Evolutionary conservation across 2,888 invertebrate genomes (phyloP).

Genomic region (Entomobrya multifasciata): DNA sequence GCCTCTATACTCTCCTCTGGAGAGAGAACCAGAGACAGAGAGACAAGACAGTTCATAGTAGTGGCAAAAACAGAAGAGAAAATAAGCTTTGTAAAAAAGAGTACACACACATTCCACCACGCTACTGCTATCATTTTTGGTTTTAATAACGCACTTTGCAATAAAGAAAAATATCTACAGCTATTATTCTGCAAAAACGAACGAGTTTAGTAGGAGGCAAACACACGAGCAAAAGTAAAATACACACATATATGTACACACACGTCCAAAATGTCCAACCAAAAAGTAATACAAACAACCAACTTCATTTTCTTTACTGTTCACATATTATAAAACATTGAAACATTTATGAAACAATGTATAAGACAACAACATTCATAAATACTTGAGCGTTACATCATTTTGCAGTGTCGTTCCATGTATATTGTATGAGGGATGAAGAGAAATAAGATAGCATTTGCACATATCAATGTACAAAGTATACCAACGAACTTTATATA

Average conservation of each 20-base stretch:
- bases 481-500: conserved; percentile 1
- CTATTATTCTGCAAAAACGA: neutral
- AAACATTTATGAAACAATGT: conserved; percentile 33
- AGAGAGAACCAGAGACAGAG: conserved; percentile 43
- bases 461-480: neutral
- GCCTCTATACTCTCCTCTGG: conserved; percentile 59
- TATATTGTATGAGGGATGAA: conserved; percentile 46
- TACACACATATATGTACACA: conserved; percentile 13
- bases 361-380: conserved; percentile 53
- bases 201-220: neutral
- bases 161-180: conserved; percentile 36
- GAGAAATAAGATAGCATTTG: neutral
- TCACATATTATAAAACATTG: conserved; percentile 22
- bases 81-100: conserved; percentile 28
- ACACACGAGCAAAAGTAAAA: neutral
- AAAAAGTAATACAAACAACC: conserved; percentile 14
- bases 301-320: neutral
- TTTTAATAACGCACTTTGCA: conserved; percentile 47
- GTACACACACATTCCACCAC: conserved; percentile 4
- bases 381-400: conserved; percentile 60
- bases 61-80: conserved; percentile 17
- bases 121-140: conserved; percentile 22
- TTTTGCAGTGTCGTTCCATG: conserved; percentile 46
- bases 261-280: neutral
- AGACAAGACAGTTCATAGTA: neutral